Evolutionary conservation across 2,888 invertebrate genomes (phyloP).

Genomic region (Belgica antarctica): DNA sequence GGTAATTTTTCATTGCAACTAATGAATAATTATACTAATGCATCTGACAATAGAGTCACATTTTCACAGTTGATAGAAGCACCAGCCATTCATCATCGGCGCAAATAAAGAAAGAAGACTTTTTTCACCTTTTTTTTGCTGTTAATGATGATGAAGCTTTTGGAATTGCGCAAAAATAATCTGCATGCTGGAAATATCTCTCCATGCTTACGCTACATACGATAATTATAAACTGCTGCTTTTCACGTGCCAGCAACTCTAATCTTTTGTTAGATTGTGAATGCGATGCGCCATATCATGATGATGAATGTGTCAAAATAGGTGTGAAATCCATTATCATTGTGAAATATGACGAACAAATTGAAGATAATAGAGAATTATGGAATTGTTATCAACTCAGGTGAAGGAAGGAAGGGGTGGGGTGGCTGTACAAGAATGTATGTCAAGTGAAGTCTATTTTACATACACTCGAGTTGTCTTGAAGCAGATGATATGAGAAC

Average conservation of each 20-base stretch:
- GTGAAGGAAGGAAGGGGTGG: neutral
- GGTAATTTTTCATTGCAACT: slow-evolving; percentile 41
- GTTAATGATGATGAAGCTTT: slow-evolving; percentile 29
- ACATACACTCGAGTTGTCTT: too few species aligned
- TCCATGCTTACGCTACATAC: neutral
- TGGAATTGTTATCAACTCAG: neutral
- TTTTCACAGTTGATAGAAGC: neutral
- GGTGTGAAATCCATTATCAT: slow-evolving; percentile 33
- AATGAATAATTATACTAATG: slow-evolving; percentile 44
- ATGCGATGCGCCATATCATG: slow-evolving; percentile 4
- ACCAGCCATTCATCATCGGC: slow-evolving; percentile 2
- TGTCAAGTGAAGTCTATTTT: too few species aligned
- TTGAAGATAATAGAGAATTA: slow-evolving; percentile 10
- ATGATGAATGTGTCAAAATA: slow-evolving; percentile 42
- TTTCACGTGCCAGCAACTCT: slow-evolving; percentile 4
- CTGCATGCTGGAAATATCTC: slow-evolving; percentile 9
- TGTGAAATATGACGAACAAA: slow-evolving; percentile 16
- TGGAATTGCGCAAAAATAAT: slow-evolving; percentile 1
- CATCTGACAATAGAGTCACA: slow-evolving; percentile 37
- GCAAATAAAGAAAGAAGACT: neutral
- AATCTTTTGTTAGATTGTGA: slow-evolving; percentile 8
- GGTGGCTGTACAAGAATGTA: neutral
- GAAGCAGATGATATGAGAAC: too few species aligned
- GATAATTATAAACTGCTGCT: slow-evolving; percentile 14
- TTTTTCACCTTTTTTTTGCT: slow-evolving; percentile 7